phyloP scores from a whole-genome alignment of 2,113 vertebrate genomes.

The Lagenorhynchus albirostris region DNA sequence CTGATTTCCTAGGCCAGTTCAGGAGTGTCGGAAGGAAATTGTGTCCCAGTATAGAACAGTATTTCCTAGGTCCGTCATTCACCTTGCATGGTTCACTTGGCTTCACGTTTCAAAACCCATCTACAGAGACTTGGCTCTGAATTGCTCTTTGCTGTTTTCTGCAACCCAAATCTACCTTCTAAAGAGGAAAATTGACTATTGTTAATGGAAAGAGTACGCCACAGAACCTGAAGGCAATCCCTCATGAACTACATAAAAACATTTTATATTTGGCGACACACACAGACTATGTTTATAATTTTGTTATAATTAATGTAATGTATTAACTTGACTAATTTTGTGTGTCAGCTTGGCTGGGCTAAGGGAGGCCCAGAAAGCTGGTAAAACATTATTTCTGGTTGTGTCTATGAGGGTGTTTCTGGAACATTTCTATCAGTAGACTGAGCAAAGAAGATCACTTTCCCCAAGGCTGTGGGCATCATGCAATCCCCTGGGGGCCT shows the following conservation, averaged over 20 bases:
- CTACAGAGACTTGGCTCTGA: background rate
- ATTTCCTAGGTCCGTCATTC: background rate
- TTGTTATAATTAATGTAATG: background rate
- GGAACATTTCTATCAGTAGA: background rate
- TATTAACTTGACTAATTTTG: background rate
- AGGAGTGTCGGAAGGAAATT: background rate
- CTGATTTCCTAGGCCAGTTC: background rate
- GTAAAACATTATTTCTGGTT: background rate
- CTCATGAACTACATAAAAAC: background rate
- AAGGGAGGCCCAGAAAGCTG: no score
- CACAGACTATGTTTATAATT: background rate
- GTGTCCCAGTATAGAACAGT: background rate
- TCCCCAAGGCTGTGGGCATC: background rate
- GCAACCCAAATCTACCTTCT: background rate
- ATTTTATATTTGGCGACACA: background rate
- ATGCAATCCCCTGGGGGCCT: background rate
- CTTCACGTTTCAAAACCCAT: background rate
- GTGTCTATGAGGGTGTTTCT: background rate
- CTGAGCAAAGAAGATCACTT: background rate
- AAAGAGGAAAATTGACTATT: background rate
- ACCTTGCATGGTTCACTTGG: background rate
- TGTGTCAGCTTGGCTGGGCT: background rate
- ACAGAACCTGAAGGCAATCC: background rate
- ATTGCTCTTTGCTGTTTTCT: background rate
- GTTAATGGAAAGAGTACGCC: background rate